Percentiles rank a stretch among this genome's conserved stretches.
phyloP scores from a whole-genome alignment of 2,888 invertebrate genomes.

The Ganaspis brasiliensis region DNA sequence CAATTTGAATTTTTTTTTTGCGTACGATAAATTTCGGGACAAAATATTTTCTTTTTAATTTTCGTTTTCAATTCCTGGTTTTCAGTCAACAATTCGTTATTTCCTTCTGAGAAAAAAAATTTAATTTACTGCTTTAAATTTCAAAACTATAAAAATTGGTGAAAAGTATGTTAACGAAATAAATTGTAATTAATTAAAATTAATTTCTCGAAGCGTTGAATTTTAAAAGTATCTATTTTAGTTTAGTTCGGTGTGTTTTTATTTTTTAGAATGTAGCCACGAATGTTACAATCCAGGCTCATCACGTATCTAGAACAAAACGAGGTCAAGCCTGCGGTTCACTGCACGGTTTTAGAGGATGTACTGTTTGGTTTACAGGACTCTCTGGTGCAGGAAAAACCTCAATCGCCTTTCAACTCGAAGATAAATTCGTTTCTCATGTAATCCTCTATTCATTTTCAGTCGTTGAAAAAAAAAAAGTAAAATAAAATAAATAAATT shows the following conservation, averaged over 20 bases:
- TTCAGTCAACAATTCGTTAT: no score
- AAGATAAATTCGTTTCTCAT: conserved; percentile 92
- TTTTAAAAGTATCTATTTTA: no score
- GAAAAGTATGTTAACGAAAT: no score
- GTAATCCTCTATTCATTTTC: conserved; percentile 54
- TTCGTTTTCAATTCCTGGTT: no score
- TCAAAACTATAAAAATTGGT: no score
- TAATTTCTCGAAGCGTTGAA: no score
- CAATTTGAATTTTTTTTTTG: no score
- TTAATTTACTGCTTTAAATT: no score
- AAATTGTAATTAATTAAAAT: no score
- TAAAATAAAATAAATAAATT: no score
- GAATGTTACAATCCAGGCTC: conserved; percentile 95
- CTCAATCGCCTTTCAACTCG: conserved; percentile 96
- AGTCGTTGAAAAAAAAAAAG: background rate
- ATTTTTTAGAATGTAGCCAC: conserved; percentile 60
- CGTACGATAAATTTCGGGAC: no score
- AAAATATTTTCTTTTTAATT: no score
- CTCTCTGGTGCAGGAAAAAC: conserved; percentile 96
- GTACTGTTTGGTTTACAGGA: conserved; percentile 99
- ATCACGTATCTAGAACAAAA: conserved; percentile 95
- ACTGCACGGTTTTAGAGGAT: conserved; percentile 93
- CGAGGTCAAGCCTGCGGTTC: conserved; percentile 93
- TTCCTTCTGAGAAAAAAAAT: background rate
- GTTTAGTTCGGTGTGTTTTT: background rate